Percentiles rank a stretch among this genome's conserved stretches.
These are phyloP conservation scores for Sturmia bella DNA, from an alignment of 2,888 invertebrate species.

Conservation along the genomic window DNA sequence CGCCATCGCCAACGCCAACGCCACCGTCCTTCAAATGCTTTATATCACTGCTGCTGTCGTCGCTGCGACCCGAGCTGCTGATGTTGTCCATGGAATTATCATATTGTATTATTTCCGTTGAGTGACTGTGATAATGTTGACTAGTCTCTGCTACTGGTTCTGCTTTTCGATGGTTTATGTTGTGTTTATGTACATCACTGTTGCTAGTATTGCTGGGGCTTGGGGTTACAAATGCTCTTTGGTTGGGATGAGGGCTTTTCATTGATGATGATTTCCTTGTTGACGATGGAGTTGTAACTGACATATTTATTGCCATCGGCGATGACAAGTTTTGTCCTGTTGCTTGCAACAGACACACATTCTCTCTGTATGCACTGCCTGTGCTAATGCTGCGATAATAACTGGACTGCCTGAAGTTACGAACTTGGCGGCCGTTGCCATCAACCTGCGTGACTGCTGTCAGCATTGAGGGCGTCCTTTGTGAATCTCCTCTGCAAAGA, in stretches of 20 bases:
- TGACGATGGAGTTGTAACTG: constrained; percentile 33
- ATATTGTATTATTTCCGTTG: constrained; percentile 61
- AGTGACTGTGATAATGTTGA: constrained; percentile 57
- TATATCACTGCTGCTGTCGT: constrained; percentile 41
- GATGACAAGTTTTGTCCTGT: constrained; percentile 49
- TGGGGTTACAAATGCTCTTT: constrained; percentile 38
- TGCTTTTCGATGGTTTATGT: constrained; percentile 5
- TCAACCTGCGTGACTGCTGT: constrained; percentile 82
- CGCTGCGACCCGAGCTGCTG: constrained; percentile 29
- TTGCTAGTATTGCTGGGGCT: neutral
- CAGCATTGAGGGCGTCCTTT: constrained; percentile 81
- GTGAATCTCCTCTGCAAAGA: constrained; percentile 79
- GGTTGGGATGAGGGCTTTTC: constrained; percentile 61
- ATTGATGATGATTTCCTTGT: constrained; percentile 57
- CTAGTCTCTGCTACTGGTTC: neutral
- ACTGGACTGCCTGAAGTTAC: constrained; percentile 78
- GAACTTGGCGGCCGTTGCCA: constrained; percentile 76
- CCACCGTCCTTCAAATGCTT: constrained; percentile 11
- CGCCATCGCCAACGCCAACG: constrained; percentile 2
- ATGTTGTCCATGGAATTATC: constrained; percentile 55
- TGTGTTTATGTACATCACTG: neutral
- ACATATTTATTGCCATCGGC: constrained; percentile 7
- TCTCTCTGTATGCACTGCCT: constrained; percentile 74
- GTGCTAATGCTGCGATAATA: constrained; percentile 77
- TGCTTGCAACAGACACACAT: constrained; percentile 76